phyloP scores from a whole-genome alignment of 2,797 vertebrate genomes.

The Pseudochirops corinnae region DNA sequence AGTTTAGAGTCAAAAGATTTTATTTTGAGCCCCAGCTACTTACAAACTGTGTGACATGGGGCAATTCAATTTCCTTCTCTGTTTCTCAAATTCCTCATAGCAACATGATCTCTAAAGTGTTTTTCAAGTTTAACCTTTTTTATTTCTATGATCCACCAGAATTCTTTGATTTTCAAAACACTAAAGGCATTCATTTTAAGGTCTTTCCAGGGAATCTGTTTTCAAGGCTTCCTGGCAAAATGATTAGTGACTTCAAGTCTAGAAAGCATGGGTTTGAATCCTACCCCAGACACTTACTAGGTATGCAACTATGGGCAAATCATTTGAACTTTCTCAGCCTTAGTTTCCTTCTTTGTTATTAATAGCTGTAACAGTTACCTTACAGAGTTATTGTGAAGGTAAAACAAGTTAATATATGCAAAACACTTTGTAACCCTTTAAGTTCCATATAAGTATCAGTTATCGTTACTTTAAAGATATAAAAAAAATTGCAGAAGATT shows the following conservation, averaged over 20 bases:
- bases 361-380: neutral
- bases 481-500: neutral
- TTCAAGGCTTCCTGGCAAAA: neutral
- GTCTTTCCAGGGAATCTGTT: neutral
- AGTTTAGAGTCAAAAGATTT: neutral
- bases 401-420: neutral
- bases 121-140: neutral
- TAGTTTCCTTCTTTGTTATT: neutral
- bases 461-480: neutral
- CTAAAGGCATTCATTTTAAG: neutral
- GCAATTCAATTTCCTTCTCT: neutral
- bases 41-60: neutral
- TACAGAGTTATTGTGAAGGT: neutral
- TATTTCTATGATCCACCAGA: neutral
- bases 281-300: neutral
- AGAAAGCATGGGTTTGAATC: neutral
- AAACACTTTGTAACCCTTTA: neutral
- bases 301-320: neutral
- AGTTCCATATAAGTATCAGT: neutral
- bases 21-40: neutral
- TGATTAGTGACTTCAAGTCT: neutral
- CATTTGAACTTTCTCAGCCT: neutral
- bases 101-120: neutral
- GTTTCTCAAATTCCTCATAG: neutral
- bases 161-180: neutral